A percentile compares a stretch with the other conserved stretches of the same genome.
Conservation (phyloP, 2,888 invertebrate genomes). For the Cataglyphis rosenhaueri region DNA sequence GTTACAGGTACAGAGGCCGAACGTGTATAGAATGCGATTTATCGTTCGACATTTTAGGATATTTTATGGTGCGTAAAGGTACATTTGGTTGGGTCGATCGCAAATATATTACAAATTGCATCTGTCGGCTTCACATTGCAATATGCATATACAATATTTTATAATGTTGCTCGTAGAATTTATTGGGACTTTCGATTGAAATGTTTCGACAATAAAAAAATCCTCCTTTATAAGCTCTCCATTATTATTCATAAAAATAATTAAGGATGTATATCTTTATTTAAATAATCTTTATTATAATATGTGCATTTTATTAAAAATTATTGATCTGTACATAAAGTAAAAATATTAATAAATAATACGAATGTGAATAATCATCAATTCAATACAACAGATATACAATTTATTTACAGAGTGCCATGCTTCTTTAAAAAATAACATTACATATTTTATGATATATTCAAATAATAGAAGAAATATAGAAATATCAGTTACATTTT, state of each 20-base stretch:
- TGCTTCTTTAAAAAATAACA: conserved; percentile 68
- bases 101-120: conserved; percentile 1
- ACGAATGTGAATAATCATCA: neutral
- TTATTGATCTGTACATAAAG: neutral
- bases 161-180: neutral
- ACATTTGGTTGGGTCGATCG: neutral
- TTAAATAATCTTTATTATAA: neutral
- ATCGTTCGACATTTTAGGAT: conserved; percentile 47
- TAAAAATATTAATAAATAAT: neutral
- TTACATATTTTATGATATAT: conserved; percentile 44
- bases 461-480: conserved; percentile 11
- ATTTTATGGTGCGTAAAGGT: conserved; percentile 17
- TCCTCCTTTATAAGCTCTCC: neutral
- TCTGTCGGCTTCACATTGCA: neutral
- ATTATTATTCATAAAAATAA: neutral
- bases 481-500: conserved; percentile 22
- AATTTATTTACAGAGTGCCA: conserved; percentile 81
- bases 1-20: conserved; percentile 61
- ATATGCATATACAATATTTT: neutral
- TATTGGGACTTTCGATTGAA: neutral
- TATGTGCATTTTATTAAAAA: neutral
- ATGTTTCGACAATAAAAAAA: neutral
- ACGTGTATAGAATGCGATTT: conserved; percentile 59
- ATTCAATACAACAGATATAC: conserved; percentile 78
- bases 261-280: neutral